These are phyloP conservation scores for Teleogryllus oceanicus DNA, from an alignment of 2,888 invertebrate genomes.

Conservation along the genomic window DNA sequence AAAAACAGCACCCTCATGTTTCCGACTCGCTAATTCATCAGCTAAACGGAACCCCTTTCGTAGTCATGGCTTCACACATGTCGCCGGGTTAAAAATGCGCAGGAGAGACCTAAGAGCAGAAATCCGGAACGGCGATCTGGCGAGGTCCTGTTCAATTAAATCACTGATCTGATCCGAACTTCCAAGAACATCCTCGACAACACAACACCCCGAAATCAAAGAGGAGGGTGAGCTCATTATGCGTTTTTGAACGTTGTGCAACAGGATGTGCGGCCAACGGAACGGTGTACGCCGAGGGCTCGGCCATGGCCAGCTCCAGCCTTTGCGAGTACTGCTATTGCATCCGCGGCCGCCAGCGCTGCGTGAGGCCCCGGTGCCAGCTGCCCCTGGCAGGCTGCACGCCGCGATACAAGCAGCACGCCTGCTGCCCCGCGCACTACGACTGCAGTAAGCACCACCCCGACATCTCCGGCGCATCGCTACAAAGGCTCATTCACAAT, in stretches of 20 bases:
- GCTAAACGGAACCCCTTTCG: too few relatives aligned
- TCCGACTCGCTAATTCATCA: too few relatives aligned
- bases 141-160: too few relatives aligned
- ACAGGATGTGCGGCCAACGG: constrained; percentile 70
- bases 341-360: constrained; percentile 66
- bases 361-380: constrained; percentile 77
- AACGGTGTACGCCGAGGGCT: constrained; percentile 71
- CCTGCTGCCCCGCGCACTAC: constrained; percentile 79
- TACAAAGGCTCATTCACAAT: too few relatives aligned
- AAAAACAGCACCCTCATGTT: too few relatives aligned
- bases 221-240: not conserved
- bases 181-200: too few relatives aligned
- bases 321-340: constrained; percentile 88
- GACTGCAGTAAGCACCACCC: constrained; percentile 54
- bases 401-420: constrained; percentile 59
- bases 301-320: constrained; percentile 74
- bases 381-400: constrained; percentile 68
- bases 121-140: too few relatives aligned
- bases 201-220: not conserved
- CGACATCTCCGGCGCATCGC: too few relatives aligned
- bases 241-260: constrained; percentile 29
- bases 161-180: too few relatives aligned
- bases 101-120: too few relatives aligned
- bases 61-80: too few relatives aligned
- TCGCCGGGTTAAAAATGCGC: too few relatives aligned